phyloP scores from a whole-genome alignment of 2,113 vertebrate genomes.

The Datnioides undecimradiatus region DNA sequence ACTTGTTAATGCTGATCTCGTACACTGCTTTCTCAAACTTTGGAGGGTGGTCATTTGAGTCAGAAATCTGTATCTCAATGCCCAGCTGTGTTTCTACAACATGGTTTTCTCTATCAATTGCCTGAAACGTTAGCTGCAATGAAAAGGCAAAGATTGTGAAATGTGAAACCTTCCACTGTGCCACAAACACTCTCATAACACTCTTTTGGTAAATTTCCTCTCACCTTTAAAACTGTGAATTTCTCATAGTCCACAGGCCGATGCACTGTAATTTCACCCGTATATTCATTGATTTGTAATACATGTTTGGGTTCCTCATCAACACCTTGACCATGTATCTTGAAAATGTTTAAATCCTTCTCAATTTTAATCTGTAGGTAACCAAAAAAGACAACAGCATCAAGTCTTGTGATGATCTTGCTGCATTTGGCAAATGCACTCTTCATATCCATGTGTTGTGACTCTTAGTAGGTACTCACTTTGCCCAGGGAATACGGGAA shows the following conservation, averaged over 20 bases:
- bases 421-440: background rate
- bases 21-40: constrained; percentile 38
- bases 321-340: constrained; percentile 63
- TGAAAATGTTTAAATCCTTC: background rate
- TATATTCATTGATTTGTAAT: constrained; percentile 36
- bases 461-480: constrained; percentile 58
- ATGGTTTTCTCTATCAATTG: background rate
- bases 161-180: background rate
- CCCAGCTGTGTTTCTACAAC: constrained; percentile 47
- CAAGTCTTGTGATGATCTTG: too few relatives aligned
- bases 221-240: constrained; percentile 26
- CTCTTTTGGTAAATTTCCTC: background rate
- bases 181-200: background rate
- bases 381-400: background rate
- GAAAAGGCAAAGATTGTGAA: background rate
- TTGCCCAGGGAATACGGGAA: constrained; percentile 60
- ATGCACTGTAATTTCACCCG: constrained; percentile 53
- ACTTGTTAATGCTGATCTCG: constrained; percentile 41
- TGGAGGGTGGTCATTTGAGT: constrained; percentile 74
- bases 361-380: constrained; percentile 51
- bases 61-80: constrained; percentile 62
- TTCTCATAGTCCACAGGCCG: constrained; percentile 67
- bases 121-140: constrained; percentile 59
- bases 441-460: background rate
- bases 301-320: constrained; percentile 58